These are phyloP conservation scores for Drosophila macrospina DNA, from an alignment of 2,888 invertebrate genomes.

Conservation along the genomic window DNA sequence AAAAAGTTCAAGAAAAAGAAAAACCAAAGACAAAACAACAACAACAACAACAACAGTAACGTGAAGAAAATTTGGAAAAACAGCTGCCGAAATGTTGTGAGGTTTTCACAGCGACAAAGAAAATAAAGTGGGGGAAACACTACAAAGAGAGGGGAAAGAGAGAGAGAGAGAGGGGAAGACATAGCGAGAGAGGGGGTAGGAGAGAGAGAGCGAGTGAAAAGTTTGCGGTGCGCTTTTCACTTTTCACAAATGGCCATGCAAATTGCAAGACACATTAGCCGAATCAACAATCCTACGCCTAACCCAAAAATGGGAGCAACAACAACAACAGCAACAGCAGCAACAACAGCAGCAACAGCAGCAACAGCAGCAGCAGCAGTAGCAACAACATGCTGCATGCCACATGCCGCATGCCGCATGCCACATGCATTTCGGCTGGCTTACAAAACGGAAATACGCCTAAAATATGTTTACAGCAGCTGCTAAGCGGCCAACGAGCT, in stretches of 20 bases:
- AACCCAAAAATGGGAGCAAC: conserved; percentile 73
- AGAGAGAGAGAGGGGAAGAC: no score
- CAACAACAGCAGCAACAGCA: conserved; percentile 20
- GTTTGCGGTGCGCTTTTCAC: conserved; percentile 68
- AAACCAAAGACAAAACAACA: conserved; percentile 26
- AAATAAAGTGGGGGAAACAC: no score
- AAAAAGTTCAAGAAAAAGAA: conserved; percentile 23
- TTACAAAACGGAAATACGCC: conserved; percentile 77
- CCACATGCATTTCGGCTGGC: conserved; percentile 39
- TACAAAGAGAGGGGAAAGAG: background rate
- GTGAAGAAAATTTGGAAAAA: conserved; percentile 31
- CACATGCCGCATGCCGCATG: conserved; percentile 38
- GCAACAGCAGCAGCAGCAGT: conserved; percentile 27
- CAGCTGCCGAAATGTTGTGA: conserved; percentile 51
- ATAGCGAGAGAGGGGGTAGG: no score
- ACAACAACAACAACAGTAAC: no score
- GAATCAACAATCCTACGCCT: conserved; percentile 72
- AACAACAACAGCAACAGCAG: conserved; percentile 41
- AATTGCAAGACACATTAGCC: conserved; percentile 79
- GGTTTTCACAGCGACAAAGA: conserved; percentile 9
- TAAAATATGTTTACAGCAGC: conserved; percentile 74
- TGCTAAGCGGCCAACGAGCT: conserved; percentile 27
- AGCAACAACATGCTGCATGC: conserved; percentile 23
- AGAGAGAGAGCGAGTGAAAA: no score
- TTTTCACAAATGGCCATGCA: conserved; percentile 78